These are phyloP conservation scores for Caenorhabditis zanzibari DNA, from an alignment of 2,888 invertebrate species.

Conservation along the genomic window DNA sequence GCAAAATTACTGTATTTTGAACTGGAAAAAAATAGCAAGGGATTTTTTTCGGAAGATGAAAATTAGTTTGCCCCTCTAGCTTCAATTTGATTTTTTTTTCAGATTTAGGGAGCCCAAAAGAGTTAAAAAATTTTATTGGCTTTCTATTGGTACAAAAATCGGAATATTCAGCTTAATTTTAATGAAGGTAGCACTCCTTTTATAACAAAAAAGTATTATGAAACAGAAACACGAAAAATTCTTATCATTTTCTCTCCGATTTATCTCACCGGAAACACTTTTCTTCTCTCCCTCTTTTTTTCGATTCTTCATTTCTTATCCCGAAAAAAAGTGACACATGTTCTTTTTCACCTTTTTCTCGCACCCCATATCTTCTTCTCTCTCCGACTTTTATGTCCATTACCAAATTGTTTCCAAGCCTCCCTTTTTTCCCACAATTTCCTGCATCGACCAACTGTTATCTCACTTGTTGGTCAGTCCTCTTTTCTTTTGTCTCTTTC, in stretches of 20 bases:
- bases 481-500: background rate
- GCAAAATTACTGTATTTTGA: too few species aligned
- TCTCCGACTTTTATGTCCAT: background rate
- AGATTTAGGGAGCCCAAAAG: too few species aligned
- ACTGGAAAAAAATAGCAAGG: too few species aligned
- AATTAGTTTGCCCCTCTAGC: too few species aligned
- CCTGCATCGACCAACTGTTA: slow-evolving; percentile 4
- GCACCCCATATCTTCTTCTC: background rate
- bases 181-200: too few species aligned
- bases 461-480: background rate
- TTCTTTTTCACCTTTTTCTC: slow-evolving; percentile 7
- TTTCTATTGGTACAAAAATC: too few species aligned
- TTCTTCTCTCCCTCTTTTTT: background rate
- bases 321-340: slow-evolving; percentile 9
- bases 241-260: background rate
- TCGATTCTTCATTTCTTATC: background rate
- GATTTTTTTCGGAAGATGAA: too few species aligned
- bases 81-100: too few species aligned
- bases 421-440: slow-evolving; percentile 20
- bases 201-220: too few species aligned
- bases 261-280: too few species aligned
- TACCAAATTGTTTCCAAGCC: slow-evolving; percentile 1
- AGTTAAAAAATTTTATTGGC: too few species aligned
- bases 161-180: too few species aligned
- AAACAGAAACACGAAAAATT: background rate